Conservation (phyloP, 2,888 invertebrate genomes). For the Onthophagus sagittarius region DNA sequence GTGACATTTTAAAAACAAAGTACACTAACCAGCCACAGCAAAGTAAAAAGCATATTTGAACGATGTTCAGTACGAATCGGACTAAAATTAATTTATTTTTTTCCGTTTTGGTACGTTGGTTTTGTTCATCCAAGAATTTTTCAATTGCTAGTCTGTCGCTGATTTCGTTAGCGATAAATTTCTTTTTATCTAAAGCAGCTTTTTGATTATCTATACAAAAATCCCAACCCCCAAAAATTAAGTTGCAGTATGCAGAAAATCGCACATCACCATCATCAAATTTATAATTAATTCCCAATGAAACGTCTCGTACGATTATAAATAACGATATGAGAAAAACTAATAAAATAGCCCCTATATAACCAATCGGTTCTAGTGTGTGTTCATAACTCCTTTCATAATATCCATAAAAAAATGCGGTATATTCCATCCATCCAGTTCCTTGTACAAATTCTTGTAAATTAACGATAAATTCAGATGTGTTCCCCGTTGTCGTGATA, state of each 20-base stretch:
- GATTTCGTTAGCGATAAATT: constrained; percentile 67
- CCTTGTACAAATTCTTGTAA: constrained; percentile 67
- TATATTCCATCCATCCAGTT: constrained; percentile 71
- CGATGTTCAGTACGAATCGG: constrained; percentile 64
- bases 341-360: constrained; percentile 61
- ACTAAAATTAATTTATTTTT: constrained; percentile 63
- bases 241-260: constrained; percentile 78
- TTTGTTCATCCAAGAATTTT: constrained; percentile 65
- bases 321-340: constrained; percentile 65
- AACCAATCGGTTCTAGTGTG: constrained; percentile 61
- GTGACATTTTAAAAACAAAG: constrained; percentile 59
- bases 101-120: constrained; percentile 64
- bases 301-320: constrained; percentile 68
- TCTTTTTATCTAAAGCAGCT: constrained; percentile 51
- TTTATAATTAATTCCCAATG: constrained; percentile 70
- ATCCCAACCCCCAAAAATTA: constrained; percentile 86
- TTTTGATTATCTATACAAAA: constrained; percentile 79
- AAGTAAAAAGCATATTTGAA: constrained; percentile 63
- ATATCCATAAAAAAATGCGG: constrained; percentile 72
- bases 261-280: constrained; percentile 76
- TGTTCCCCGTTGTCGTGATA: neutral
- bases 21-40: constrained; percentile 63
- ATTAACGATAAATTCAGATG: neutral
- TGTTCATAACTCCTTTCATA: constrained; percentile 48
- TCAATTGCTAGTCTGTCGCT: constrained; percentile 68